These are phyloP conservation scores for Drosophila siamana DNA, from an alignment of 2,888 invertebrate species.

Conservation along the genomic window DNA sequence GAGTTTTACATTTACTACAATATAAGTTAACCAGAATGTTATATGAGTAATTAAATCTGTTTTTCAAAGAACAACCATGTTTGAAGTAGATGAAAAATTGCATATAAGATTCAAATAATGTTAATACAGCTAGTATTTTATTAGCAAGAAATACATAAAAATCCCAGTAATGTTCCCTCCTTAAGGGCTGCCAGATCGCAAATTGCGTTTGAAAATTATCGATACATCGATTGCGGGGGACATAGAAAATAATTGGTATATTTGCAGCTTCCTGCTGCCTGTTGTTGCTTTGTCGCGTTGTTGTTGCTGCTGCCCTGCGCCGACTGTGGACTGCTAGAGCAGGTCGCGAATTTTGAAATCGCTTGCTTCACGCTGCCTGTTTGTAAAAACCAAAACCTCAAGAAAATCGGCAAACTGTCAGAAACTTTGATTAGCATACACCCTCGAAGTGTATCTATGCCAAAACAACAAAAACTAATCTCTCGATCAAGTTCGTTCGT, in stretches of 20 bases:
- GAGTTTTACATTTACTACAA: no score
- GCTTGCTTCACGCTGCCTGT: conserved; percentile 25
- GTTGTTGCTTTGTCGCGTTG: conserved; percentile 57
- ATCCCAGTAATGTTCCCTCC: neutral
- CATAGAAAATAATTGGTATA: conserved; percentile 39
- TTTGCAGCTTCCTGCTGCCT: conserved; percentile 60
- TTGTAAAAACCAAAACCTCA: conserved; percentile 2
- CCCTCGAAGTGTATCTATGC: neutral
- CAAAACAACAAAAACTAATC: neutral
- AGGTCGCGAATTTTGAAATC: conserved; percentile 60
- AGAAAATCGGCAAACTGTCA: neutral
- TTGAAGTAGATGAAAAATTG: no score
- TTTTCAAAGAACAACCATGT: no score
- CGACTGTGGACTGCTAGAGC: conserved; percentile 42
- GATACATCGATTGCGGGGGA: conserved; percentile 39
- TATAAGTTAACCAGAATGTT: no score
- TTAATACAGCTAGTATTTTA: no score
- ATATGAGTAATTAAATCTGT: no score
- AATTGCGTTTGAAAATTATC: conserved; percentile 14
- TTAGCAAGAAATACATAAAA: neutral
- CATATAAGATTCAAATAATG: no score
- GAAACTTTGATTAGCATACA: conserved; percentile 3
- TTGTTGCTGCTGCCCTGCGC: conserved; percentile 55
- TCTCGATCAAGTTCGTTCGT: conserved; percentile 29
- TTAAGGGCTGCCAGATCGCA: conserved; percentile 22